Evolutionary conservation across 2,797 vertebrate genomes (phyloP).

Genomic region (Dipus sagitta): DNA sequence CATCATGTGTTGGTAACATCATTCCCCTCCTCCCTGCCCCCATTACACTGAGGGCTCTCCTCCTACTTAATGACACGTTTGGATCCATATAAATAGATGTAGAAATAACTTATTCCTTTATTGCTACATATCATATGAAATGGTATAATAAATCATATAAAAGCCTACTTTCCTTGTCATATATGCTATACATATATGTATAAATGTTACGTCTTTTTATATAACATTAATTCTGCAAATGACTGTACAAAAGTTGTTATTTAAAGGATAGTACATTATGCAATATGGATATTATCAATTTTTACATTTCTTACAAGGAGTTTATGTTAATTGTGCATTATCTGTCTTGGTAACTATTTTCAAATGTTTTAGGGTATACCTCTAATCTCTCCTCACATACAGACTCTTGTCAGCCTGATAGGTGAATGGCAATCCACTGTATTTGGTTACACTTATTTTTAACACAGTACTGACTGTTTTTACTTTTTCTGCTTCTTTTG

Average conservation of each 20-base stretch:
- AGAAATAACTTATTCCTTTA: not conserved
- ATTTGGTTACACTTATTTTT: not conserved
- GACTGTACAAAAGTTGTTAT: not conserved
- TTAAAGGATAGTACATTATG: not conserved
- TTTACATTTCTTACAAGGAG: not conserved
- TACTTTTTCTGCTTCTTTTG: not conserved
- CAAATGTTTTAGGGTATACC: not conserved
- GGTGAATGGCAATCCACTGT: not conserved
- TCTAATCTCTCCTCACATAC: no score
- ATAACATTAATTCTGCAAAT: not conserved
- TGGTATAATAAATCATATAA: not conserved
- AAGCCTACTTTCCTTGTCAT: no score
- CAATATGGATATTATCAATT: not conserved
- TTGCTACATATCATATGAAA: not conserved
- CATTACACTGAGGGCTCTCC: no score
- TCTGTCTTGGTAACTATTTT: not conserved
- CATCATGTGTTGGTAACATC: no score
- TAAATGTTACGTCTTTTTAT: not conserved
- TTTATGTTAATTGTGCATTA: not conserved
- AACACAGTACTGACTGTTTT: not conserved
- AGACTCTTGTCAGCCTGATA: not conserved
- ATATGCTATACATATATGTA: no score
- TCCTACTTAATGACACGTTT: constrained; percentile 31
- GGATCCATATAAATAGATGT: not conserved
- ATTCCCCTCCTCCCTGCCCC: no score